phyloP scores from a whole-genome alignment of 2,888 invertebrate genomes.

The Sesamia inferens region DNA sequence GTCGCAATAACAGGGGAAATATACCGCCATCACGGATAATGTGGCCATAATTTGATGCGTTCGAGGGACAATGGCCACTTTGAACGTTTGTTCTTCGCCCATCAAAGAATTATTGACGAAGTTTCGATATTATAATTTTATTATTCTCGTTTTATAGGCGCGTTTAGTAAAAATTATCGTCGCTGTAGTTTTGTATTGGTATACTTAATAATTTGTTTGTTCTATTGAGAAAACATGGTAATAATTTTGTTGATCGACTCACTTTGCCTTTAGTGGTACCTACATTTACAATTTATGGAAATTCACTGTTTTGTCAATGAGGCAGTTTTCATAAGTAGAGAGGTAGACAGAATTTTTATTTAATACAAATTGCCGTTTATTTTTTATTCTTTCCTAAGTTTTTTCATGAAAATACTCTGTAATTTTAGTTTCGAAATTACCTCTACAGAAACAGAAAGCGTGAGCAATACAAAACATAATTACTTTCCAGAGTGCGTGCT shows the following conservation, averaged over 20 bases:
- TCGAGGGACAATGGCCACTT: conserved; percentile 71
- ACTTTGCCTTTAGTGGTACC: background rate
- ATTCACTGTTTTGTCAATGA: conserved; percentile 19
- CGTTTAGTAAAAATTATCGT: conserved; percentile 76
- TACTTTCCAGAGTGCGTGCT: conserved; percentile 20
- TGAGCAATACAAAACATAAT: conserved; percentile 41
- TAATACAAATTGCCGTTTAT: background rate
- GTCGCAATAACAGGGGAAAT: conserved; percentile 60
- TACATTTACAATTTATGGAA: conserved; percentile 36
- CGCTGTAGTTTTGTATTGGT: conserved; percentile 64
- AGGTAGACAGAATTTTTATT: background rate
- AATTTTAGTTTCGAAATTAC: conserved; percentile 16
- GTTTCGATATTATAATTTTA: conserved; percentile 76
- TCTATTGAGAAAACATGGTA: conserved; percentile 49
- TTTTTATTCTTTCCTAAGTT: background rate
- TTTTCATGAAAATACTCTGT: conserved; percentile 1
- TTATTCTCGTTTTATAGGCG: conserved; percentile 72
- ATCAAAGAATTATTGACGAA: conserved; percentile 74
- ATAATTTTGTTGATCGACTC: conserved; percentile 52
- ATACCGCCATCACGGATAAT: conserved; percentile 64
- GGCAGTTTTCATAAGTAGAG: background rate
- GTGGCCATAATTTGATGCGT: conserved; percentile 71
- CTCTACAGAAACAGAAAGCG: conserved; percentile 10
- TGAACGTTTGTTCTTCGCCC: conserved; percentile 65
- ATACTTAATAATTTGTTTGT: conserved; percentile 60